Evolutionary conservation across 2,797 vertebrate species (phyloP).

Genomic region (Lophura swinhoii): DNA sequence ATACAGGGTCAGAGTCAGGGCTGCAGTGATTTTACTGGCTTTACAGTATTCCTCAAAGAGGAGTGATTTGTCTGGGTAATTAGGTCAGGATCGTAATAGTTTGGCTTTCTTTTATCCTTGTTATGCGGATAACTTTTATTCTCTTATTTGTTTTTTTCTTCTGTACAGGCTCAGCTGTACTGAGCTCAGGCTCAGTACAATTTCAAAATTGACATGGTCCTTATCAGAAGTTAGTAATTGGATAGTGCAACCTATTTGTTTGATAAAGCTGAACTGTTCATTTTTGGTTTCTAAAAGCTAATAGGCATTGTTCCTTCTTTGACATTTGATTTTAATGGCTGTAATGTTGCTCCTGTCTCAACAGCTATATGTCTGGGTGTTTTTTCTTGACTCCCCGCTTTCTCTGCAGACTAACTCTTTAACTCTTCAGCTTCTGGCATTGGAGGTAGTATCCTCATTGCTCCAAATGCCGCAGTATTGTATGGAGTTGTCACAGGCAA

Average conservation of each 20-base stretch:
- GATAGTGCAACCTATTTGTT: conserved; percentile 67
- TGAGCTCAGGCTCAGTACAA: background rate
- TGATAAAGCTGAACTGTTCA: conserved; percentile 68
- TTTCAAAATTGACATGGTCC: conserved; percentile 66
- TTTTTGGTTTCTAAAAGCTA: conserved; percentile 70
- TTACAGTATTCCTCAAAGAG: background rate
- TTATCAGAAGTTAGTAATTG: conserved; percentile 75
- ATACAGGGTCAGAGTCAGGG: background rate
- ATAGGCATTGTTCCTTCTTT: conserved; percentile 67
- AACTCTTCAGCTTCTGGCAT: conserved; percentile 52
- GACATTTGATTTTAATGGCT: conserved; percentile 78
- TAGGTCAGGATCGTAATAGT: conserved; percentile 53
- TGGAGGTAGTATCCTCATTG: background rate
- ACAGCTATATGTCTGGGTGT: conserved; percentile 55
- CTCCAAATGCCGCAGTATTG: background rate
- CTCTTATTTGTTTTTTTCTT: conserved; percentile 53
- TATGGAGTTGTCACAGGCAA: background rate
- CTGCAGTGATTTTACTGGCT: background rate
- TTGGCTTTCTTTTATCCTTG: conserved; percentile 57
- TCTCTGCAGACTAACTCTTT: conserved; percentile 36
- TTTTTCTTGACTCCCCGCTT: conserved; percentile 40
- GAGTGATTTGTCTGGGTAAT: conserved; percentile 53
- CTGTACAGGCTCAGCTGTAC: conserved; percentile 12
- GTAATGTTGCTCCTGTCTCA: conserved; percentile 72
- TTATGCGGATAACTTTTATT: conserved; percentile 51